Evolutionary conservation across 2,888 invertebrate species (phyloP), one percentile per base, ranked within the genome.

Genomic region (Watsonalla cultraria): DNA sequence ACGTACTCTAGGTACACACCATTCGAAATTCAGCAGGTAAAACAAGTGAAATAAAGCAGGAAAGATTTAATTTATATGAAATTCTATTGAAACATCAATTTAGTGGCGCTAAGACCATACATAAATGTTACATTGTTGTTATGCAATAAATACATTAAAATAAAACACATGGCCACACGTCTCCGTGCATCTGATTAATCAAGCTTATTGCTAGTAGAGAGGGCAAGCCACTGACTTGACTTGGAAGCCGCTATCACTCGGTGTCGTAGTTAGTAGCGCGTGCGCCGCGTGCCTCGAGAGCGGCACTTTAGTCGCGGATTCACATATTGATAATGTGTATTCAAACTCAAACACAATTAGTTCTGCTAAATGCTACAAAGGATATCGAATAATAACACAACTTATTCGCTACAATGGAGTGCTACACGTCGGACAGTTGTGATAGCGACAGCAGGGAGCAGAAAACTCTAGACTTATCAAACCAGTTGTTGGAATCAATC

Each of bases 371-470:
- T 61, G 57, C 56, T 66, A 67, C 54, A 57, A 65, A 65, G 55
- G 61, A 54, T 58, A 58, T 53, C 55, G 46, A 53, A 61, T 58
- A 58, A 54, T 54, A 57, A 63, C 57, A 57, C 52, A 62, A 59
- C 59, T 47, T 15, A 57, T 55, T 65, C 56, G 52, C 52, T 61
- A 81, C 70, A 60, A 95, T 96, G 95, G 96, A 95, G 85, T 93
- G 92, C 72, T 96, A 96, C 79, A 95, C 96, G 53, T 96, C 96
- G 42, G 96, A 96, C 76, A 96, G 96, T 73, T 94, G 95, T 80
- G 95, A 96, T 72, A 95, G 95, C 78, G 96, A 96, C 76, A 92
- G 93, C 66, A 92, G 93, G 60, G 92, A 93, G 64, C 92, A 92
- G 68, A 95, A 94, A 84, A 94, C 95, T 35, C 85, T 97, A 56